These are phyloP conservation scores for Globodera rostochiensis DNA, from an alignment of 1,140 invertebrate species.

Conservation along the genomic window DNA sequence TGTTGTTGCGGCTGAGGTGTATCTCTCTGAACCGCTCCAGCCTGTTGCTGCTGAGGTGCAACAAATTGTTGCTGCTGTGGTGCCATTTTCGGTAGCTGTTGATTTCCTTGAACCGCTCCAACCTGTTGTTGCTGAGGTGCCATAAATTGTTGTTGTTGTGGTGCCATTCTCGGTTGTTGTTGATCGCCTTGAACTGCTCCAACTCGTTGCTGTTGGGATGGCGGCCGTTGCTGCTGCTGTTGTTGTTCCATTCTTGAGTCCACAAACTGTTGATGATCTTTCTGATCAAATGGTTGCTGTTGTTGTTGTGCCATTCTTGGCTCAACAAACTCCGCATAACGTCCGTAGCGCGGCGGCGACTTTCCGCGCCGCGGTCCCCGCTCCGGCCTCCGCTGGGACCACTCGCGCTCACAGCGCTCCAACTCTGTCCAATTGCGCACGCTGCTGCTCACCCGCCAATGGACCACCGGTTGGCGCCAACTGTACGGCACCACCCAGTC, in stretches of 20 bases:
- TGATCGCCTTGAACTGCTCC: not conserved
- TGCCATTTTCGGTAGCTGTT: too few relatives aligned
- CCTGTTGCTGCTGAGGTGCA: too few relatives aligned
- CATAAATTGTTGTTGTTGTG: too few relatives aligned
- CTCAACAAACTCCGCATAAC: slow-evolving; percentile 13
- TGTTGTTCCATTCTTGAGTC: not conserved
- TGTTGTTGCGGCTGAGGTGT: too few relatives aligned
- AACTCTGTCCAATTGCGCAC: not conserved
- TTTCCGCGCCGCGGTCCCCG: slow-evolving; percentile 11
- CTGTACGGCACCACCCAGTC: slow-evolving; percentile 3
- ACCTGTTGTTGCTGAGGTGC: too few relatives aligned
- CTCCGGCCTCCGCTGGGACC: not conserved
- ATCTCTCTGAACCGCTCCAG: too few relatives aligned
- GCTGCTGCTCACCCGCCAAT: not conserved
- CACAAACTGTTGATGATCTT: slow-evolving; percentile 17
- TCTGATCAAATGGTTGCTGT: not conserved
- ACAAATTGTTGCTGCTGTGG: too few relatives aligned
- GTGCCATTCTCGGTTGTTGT: not conserved
- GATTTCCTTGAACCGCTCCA: too few relatives aligned
- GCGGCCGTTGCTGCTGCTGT: not conserved
- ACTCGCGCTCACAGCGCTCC: not conserved
- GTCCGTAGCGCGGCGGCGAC: slow-evolving; percentile 22
- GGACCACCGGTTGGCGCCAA: not conserved
- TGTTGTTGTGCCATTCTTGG: not conserved
- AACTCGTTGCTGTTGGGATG: not conserved